A percentile compares a stretch with the other conserved stretches of the same genome.
Conservation (phyloP, 2,113 vertebrate genomes). For the Archilochus colubris region DNA sequence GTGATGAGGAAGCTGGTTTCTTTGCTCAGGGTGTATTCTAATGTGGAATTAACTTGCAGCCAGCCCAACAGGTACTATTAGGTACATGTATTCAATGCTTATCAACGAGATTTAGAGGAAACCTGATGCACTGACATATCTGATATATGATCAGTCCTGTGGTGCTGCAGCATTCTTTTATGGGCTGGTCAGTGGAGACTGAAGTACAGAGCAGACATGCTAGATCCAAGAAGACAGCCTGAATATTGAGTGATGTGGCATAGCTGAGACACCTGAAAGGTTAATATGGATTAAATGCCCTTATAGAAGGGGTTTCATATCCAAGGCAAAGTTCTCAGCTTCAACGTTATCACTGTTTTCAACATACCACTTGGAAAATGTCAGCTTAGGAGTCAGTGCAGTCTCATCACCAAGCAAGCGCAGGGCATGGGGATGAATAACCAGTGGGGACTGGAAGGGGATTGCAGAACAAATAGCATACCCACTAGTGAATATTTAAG, state of each 20-base stretch:
- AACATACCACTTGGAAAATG: not conserved
- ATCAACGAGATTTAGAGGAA: not conserved
- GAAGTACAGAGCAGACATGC: rapidly evolving
- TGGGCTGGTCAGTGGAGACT: not conserved
- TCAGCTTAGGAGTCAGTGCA: not conserved
- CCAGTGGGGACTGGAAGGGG: not conserved
- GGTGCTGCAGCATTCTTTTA: not conserved
- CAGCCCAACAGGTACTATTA: not conserved
- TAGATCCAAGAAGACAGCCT: not conserved
- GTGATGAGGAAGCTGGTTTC: not conserved
- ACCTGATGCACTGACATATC: not conserved
- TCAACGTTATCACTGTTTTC: not conserved
- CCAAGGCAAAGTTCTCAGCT: not conserved
- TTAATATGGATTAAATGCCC: rapidly evolving
- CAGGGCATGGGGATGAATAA: rapidly evolving
- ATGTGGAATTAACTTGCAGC: not conserved
- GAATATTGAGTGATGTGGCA: not conserved
- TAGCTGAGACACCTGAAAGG: not conserved
- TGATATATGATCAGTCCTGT: not conserved
- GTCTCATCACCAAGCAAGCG: not conserved
- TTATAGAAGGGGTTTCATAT: not conserved
- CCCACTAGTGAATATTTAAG: not conserved
- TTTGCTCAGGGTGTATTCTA: not conserved
- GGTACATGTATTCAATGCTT: not conserved
- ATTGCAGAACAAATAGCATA: not conserved